A percentile compares a stretch with the other conserved stretches of the same genome.
Evolutionary conservation across 2,797 vertebrate genomes (phyloP).

Genomic region (Antrozous pallidus): DNA sequence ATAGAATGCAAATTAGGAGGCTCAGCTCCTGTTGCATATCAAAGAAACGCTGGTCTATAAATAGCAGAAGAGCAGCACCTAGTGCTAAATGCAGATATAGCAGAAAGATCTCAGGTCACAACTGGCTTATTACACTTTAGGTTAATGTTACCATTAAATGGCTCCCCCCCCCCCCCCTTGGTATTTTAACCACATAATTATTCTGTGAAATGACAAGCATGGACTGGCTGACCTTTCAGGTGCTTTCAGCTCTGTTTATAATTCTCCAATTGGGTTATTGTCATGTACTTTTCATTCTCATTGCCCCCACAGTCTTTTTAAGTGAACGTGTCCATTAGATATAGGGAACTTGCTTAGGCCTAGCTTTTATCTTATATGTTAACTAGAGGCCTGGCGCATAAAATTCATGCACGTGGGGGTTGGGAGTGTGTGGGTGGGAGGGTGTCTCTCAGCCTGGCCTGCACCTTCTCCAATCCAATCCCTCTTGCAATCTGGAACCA

Average conservation of each 20-base stretch:
- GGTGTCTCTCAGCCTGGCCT: too few species aligned
- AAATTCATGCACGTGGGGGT: too few species aligned
- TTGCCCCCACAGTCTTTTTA: background rate
- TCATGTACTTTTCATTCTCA: background rate
- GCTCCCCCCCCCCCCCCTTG: background rate
- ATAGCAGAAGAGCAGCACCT: constrained; percentile 83
- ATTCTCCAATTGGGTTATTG: background rate
- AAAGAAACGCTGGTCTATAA: constrained; percentile 50
- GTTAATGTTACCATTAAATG: background rate
- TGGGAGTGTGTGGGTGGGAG: too few species aligned
- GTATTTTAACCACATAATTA: background rate
- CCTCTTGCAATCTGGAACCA: too few species aligned
- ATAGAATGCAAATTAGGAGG: constrained; percentile 13
- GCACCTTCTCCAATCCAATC: too few species aligned
- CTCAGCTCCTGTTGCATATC: constrained; percentile 38
- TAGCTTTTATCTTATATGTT: constrained; percentile 19
- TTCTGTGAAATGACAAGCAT: background rate
- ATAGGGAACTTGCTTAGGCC: background rate
- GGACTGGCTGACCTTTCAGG: background rate
- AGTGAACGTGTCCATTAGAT: background rate
- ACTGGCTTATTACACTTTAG: background rate
- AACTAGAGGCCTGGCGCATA: background rate
- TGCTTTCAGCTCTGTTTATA: background rate
- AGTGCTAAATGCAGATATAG: constrained; percentile 79
- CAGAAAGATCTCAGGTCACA: constrained; percentile 22